These are phyloP conservation scores for Bergia puertoricense DNA, from an alignment of 92 coral and sea anemone species.

Conservation along the genomic window DNA sequence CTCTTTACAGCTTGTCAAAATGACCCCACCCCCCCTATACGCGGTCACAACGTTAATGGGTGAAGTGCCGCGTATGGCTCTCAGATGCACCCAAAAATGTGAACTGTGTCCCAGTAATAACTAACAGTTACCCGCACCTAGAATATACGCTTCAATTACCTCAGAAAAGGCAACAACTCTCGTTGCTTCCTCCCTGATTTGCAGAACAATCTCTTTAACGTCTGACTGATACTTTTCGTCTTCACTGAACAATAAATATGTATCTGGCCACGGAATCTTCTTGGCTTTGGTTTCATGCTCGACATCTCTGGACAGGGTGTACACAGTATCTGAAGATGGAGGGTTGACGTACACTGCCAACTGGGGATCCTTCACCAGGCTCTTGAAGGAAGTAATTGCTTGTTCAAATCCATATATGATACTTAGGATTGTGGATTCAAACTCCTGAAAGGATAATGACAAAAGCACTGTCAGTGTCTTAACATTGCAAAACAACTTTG, in stretches of 20 bases:
- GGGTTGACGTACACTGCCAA: conserved; percentile 80
- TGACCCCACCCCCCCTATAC: no score
- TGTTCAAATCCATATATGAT: conserved; percentile 83
- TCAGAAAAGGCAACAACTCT: conserved; percentile 74
- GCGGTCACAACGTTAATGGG: no score
- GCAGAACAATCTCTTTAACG: conserved; percentile 63
- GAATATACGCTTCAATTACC: conserved; percentile 49
- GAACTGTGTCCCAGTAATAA: background rate
- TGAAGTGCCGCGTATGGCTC: no score
- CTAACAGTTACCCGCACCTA: background rate
- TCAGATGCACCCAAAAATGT: no score
- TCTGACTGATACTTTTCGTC: conserved; percentile 86
- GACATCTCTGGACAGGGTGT: conserved; percentile 77
- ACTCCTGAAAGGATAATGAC: conserved; percentile 57
- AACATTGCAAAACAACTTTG: background rate
- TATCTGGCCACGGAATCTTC: conserved; percentile 85
- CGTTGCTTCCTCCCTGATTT: conserved; percentile 69
- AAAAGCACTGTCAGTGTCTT: background rate
- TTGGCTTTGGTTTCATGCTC: conserved; percentile 72
- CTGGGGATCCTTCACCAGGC: conserved; percentile 78
- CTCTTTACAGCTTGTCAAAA: no score
- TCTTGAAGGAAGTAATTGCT: conserved; percentile 71
- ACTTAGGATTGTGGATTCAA: conserved; percentile 65
- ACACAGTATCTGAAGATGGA: conserved; percentile 87
- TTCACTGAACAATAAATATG: conserved; percentile 78